These are phyloP conservation scores for Tragelaphus eurycerus DNA, from an alignment of 2,797 vertebrate genomes.

Conservation along the genomic window DNA sequence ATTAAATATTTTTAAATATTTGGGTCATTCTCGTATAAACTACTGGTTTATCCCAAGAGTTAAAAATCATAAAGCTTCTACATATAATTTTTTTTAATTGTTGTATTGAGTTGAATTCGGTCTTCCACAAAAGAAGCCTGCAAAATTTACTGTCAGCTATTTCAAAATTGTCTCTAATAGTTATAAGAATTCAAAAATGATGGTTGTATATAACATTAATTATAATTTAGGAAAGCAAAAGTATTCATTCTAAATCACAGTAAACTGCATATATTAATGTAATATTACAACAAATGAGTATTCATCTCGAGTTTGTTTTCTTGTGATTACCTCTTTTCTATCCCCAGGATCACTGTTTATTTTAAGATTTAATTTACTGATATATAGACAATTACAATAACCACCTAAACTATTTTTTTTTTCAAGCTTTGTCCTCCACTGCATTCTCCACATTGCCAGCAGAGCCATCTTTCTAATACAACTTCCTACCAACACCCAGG, in stretches of 20 bases:
- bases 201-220: neutral
- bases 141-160: neutral
- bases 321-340: neutral
- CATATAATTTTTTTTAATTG: neutral
- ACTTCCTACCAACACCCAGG: neutral
- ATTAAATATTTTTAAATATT: neutral
- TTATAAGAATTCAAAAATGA: neutral
- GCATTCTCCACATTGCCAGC: neutral
- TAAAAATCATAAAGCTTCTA: neutral
- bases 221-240: neutral
- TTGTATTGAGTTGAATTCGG: neutral
- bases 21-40: neutral
- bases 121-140: neutral
- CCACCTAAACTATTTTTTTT: neutral
- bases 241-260: neutral
- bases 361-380: neutral
- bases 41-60: neutral
- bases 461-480: neutral
- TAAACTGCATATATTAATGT: neutral
- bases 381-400: neutral
- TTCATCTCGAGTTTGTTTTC: neutral
- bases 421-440: neutral
- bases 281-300: neutral
- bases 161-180: neutral
- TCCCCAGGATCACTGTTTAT: neutral